These are phyloP conservation scores for Microplitis manilae DNA, from an alignment of 2,888 invertebrate genomes.

Conservation along the genomic window DNA sequence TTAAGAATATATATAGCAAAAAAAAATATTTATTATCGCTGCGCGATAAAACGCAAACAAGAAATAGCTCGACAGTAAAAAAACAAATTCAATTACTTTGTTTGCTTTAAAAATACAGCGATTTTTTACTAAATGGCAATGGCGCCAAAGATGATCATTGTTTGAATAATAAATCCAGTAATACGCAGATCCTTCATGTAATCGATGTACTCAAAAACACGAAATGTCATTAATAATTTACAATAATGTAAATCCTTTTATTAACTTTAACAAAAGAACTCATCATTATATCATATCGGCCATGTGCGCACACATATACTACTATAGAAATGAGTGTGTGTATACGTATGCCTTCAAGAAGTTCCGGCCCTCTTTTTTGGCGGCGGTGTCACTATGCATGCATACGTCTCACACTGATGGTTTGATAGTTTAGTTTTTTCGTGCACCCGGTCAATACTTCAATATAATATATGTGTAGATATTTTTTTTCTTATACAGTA, in stretches of 20 bases:
- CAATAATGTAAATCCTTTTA: not conserved
- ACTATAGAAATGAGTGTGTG: too few species aligned
- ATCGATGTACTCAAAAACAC: not conserved
- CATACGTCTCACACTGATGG: too few species aligned
- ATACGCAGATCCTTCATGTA: too few species aligned
- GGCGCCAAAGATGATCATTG: not conserved
- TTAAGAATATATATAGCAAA: not conserved
- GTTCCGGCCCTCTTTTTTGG: too few species aligned
- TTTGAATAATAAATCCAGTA: not conserved
- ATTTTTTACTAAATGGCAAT: not conserved
- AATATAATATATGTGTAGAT: too few species aligned
- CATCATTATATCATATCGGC: too few species aligned
- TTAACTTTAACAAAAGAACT: not conserved
- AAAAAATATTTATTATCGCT: not conserved
- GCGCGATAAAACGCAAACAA: not conserved
- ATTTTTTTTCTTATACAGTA: slow-evolving; percentile 30
- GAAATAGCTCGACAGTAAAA: not conserved
- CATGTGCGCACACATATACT: too few species aligned
- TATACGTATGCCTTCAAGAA: too few species aligned
- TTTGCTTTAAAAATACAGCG: not conserved
- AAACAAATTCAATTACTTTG: not conserved
- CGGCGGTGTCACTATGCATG: too few species aligned
- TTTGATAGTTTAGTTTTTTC: too few species aligned
- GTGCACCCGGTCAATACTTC: too few species aligned
- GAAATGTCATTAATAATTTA: not conserved